Evolutionary conservation across 2,113 vertebrate species (phyloP).

Genomic region (Triplophysa dalaica): DNA sequence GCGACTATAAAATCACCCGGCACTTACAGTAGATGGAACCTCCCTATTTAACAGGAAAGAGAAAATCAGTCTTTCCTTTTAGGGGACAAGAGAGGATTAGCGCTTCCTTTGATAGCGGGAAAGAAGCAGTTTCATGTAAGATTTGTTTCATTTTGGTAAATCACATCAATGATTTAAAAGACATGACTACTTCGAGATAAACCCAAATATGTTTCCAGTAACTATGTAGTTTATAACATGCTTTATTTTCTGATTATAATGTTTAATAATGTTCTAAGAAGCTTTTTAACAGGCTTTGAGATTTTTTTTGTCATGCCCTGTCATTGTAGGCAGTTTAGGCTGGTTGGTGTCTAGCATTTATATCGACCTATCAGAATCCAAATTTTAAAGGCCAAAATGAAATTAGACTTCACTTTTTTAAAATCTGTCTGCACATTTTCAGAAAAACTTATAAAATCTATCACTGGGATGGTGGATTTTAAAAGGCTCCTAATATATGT

Average conservation of each 20-base stretch:
- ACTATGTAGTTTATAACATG: slow-evolving; percentile 25
- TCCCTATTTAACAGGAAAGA: neutral
- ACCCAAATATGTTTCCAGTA: slow-evolving; percentile 31
- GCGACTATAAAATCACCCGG: slow-evolving; percentile 28
- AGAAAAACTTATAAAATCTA: too few species aligned
- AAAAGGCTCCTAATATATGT: too few species aligned
- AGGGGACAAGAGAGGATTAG: slow-evolving; percentile 27
- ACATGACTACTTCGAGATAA: slow-evolving; percentile 11
- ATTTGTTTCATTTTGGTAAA: slow-evolving; percentile 31
- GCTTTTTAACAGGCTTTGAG: slow-evolving; percentile 11
- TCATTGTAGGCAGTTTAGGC: neutral
- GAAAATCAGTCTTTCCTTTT: slow-evolving; percentile 6
- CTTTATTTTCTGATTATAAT: slow-evolving; percentile 12
- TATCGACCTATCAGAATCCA: neutral
- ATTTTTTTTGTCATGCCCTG: neutral
- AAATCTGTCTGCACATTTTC: too few species aligned
- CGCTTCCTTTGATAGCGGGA: slow-evolving; percentile 27
- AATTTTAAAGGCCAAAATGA: neutral
- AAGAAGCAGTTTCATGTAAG: slow-evolving; percentile 13
- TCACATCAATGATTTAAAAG: slow-evolving; percentile 32
- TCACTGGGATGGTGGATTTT: too few species aligned
- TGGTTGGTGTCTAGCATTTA: neutral
- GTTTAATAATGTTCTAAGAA: slow-evolving; percentile 11
- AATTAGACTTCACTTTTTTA: neutral
- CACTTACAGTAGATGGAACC: slow-evolving; percentile 18